Evolutionary conservation across 2,888 invertebrate species (phyloP).

Genomic region (Pseudococcus jackbeardsleyi): DNA sequence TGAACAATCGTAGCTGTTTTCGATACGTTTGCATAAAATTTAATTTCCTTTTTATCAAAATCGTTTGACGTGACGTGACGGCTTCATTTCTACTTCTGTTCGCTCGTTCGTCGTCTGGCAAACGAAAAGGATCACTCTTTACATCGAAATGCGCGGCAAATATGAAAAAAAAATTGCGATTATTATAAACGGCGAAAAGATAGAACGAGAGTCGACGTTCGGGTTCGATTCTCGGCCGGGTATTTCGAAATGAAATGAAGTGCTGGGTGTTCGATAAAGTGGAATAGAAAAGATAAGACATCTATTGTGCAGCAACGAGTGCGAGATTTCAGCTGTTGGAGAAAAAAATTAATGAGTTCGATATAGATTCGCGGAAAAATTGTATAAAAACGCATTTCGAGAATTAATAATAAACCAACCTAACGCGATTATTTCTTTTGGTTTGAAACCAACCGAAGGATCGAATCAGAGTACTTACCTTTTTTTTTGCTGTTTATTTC

Average conservation of each 20-base stretch:
- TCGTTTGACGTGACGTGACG: slow-evolving; percentile 41
- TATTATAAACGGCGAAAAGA: slow-evolving; percentile 43
- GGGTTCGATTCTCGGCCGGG: neutral
- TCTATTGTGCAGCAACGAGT: slow-evolving; percentile 30
- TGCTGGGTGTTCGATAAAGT: slow-evolving; percentile 54
- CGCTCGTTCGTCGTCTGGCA: slow-evolving; percentile 12
- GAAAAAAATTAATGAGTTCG: slow-evolving; percentile 53
- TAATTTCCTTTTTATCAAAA: slow-evolving; percentile 51
- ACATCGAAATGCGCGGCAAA: neutral
- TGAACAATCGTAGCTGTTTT: slow-evolving; percentile 32
- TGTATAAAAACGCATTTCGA: slow-evolving; percentile 19
- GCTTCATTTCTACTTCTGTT: slow-evolving; percentile 22
- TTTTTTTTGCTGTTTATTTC: neutral
- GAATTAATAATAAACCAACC: slow-evolving; percentile 23
- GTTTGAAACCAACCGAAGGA: neutral
- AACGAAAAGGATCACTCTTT: slow-evolving; percentile 18
- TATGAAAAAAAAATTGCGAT: slow-evolving; percentile 34
- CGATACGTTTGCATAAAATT: slow-evolving; percentile 53
- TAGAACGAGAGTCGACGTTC: neutral
- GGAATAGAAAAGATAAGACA: slow-evolving; percentile 53
- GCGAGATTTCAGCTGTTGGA: slow-evolving; percentile 30
- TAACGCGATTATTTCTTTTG: neutral
- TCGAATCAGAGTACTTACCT: neutral
- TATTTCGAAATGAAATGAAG: slow-evolving; percentile 50
- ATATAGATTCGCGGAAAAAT: neutral